Conservation (phyloP, 2,797 vertebrate species). For the Echeneis naucrates region DNA sequence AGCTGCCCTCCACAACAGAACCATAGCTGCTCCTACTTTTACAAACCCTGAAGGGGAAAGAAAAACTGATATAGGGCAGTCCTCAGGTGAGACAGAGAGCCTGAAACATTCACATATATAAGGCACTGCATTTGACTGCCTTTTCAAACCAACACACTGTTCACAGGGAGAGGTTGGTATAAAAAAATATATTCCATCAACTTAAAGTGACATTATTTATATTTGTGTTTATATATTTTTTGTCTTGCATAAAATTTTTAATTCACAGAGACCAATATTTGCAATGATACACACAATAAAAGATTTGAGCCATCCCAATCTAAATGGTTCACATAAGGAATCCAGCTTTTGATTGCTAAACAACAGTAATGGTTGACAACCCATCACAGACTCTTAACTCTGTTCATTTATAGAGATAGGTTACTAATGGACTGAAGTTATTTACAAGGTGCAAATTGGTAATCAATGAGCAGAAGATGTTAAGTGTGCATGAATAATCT, state of each 20-base stretch:
- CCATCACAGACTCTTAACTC: not conserved
- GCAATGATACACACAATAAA: not conserved
- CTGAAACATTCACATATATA: conserved; percentile 52
- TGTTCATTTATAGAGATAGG: not conserved
- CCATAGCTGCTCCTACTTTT: conserved; percentile 55
- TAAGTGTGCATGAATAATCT: not conserved
- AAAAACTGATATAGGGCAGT: conserved; percentile 52
- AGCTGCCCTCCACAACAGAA: conserved; percentile 69
- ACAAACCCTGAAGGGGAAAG: conserved; percentile 61
- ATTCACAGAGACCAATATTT: not conserved
- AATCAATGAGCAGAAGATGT: not conserved
- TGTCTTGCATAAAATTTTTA: too few species aligned
- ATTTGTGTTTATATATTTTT: too few species aligned
- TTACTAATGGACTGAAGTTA: not conserved
- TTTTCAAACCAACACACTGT: conserved; percentile 53
- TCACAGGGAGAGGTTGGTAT: conserved; percentile 12
- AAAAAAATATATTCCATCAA: not conserved
- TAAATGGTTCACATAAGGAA: not conserved
- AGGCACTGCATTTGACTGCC: conserved; percentile 31
- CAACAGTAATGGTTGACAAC: not conserved
- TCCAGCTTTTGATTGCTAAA: not conserved
- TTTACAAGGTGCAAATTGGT: not conserved
- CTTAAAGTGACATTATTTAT: not conserved
- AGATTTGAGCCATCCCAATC: not conserved
- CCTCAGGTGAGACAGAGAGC: conserved; percentile 68